Evolutionary conservation across 2,888 invertebrate species (phyloP).

Genomic region (Odontocerum albicorne): DNA sequence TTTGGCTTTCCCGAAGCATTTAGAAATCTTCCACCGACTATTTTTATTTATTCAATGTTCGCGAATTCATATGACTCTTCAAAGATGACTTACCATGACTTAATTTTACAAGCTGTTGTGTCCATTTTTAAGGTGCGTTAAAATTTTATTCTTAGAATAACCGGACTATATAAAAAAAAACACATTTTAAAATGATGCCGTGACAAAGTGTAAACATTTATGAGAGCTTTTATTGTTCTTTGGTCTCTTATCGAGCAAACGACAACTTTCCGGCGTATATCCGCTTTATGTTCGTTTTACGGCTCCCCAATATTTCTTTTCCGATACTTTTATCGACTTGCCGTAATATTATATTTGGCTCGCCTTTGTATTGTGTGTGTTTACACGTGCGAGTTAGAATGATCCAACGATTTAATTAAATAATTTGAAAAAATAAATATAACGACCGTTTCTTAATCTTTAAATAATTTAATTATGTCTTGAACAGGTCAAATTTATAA

Average conservation of each 20-base stretch:
- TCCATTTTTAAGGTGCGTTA: neutral
- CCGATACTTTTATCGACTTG: slow-evolving; percentile 28
- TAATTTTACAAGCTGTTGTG: neutral
- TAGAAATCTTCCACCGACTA: too few species aligned
- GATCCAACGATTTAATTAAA: too few species aligned
- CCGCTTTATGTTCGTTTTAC: slow-evolving; percentile 24
- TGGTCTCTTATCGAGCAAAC: slow-evolving; percentile 18
- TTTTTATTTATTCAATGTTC: too few species aligned
- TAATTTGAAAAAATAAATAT: neutral
- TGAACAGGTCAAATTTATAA: too few species aligned
- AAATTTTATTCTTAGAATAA: neutral
- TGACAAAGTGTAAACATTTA: slow-evolving; percentile 3
- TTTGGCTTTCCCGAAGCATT: too few species aligned
- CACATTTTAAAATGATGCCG: neutral
- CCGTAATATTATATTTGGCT: slow-evolving; percentile 8
- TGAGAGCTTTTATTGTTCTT: neutral
- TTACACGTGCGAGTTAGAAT: slow-evolving; percentile 3
- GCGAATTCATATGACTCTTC: too few species aligned
- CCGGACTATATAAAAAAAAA: too few species aligned
- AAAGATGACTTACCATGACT: neutral
- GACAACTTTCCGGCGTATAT: slow-evolving; percentile 23
- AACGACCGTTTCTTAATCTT: too few species aligned
- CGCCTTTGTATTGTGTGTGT: slow-evolving; percentile 15
- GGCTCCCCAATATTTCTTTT: slow-evolving; percentile 21
- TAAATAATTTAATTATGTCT: too few species aligned